Percentiles rank a stretch among this genome's conserved stretches.
These are phyloP conservation scores for Diabrotica undecimpunctata DNA, from an alignment of 1,140 invertebrate species.

Conservation along the genomic window DNA sequence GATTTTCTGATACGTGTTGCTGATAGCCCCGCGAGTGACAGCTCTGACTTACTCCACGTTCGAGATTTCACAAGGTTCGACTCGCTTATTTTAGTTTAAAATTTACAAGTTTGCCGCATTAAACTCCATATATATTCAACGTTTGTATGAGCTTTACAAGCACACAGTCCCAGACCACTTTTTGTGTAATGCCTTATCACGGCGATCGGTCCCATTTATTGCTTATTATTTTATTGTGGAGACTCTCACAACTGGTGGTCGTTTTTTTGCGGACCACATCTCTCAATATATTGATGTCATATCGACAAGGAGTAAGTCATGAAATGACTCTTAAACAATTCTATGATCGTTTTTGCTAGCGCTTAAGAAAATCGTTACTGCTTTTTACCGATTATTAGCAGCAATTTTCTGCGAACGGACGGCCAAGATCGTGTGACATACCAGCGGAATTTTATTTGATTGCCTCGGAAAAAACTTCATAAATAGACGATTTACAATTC, in stretches of 20 bases:
- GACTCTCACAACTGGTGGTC: conserved; percentile 23
- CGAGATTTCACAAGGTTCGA: conserved; percentile 13
- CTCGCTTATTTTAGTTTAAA: conserved; percentile 8
- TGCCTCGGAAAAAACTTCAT: not conserved
- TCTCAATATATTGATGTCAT: conserved; percentile 17
- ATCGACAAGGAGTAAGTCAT: conserved; percentile 16
- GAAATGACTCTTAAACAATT: conserved; percentile 14
- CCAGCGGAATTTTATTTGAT: conserved; percentile 13
- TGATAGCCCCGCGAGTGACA: no score
- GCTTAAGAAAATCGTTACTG: conserved; percentile 6
- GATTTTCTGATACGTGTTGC: no score
- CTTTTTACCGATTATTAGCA: conserved; percentile 9
- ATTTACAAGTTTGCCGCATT: conserved; percentile 13
- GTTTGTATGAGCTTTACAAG: conserved; percentile 28
- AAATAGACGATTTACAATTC: no score
- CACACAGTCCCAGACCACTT: conserved; percentile 23
- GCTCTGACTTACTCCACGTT: conserved; percentile 7
- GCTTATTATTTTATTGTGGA: conserved; percentile 30
- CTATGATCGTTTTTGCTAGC: conserved; percentile 5
- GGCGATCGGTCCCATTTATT: conserved; percentile 25
- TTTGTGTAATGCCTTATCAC: conserved; percentile 27
- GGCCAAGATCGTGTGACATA: conserved; percentile 11
- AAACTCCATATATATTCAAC: conserved; percentile 25
- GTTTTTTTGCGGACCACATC: conserved; percentile 17
- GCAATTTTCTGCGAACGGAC: conserved; percentile 1